Conservation (phyloP, 2,113 vertebrate species). For the Ptyas mucosa region DNA sequence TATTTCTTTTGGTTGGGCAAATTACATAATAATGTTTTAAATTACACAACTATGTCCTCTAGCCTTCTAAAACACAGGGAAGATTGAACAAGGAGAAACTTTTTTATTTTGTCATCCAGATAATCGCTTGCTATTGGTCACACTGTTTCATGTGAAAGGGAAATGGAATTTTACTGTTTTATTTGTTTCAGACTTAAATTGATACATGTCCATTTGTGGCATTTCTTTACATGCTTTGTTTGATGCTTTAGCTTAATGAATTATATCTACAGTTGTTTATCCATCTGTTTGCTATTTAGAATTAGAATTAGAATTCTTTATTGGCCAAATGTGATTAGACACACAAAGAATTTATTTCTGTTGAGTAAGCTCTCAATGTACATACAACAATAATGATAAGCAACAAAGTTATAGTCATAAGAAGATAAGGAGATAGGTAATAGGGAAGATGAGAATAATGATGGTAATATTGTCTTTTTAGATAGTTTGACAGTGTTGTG, state of each 20-base stretch:
- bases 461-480: too few relatives aligned
- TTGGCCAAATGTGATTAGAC: too few relatives aligned
- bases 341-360: too few relatives aligned
- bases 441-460: too few relatives aligned
- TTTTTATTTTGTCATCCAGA: background rate
- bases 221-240: background rate
- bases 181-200: background rate
- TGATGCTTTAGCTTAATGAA: background rate
- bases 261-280: background rate
- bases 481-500: too few relatives aligned
- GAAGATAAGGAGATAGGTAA: too few relatives aligned
- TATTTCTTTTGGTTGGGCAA: background rate
- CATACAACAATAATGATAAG: too few relatives aligned
- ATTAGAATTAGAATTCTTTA: too few relatives aligned
- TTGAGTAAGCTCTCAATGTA: too few relatives aligned
- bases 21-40: background rate
- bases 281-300: background rate
- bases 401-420: too few relatives aligned
- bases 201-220: background rate
- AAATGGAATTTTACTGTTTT: background rate
- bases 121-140: background rate
- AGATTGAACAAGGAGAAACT: background rate
- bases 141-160: background rate
- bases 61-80: background rate
- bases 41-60: background rate